Evolutionary conservation across 2,113 vertebrate genomes (phyloP).

Genomic region (Hippotragus niger): DNA sequence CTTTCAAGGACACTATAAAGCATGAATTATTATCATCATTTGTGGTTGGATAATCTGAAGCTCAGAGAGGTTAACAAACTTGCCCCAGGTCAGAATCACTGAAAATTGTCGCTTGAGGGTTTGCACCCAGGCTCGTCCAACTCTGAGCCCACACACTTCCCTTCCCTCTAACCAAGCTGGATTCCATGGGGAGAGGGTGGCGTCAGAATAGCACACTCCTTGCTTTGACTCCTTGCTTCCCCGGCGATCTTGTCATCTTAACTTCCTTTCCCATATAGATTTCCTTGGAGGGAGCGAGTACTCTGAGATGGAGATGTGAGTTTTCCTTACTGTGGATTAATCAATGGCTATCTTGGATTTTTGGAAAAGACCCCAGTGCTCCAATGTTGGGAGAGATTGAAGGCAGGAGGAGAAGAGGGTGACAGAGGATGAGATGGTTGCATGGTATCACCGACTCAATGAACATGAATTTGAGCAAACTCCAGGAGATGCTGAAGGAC

Average conservation of each 20-base stretch:
- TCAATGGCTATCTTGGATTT: not conserved
- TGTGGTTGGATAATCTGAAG: not conserved
- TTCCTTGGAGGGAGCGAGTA: not conserved
- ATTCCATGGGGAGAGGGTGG: not conserved
- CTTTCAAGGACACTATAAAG: not conserved
- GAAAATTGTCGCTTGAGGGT: not conserved
- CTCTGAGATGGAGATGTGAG: not conserved
- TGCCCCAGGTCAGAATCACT: not conserved
- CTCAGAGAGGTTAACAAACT: not conserved
- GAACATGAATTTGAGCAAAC: not conserved
- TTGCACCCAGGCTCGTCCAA: not conserved
- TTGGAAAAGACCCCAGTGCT: not conserved
- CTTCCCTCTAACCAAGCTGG: not conserved
- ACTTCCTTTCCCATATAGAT: not conserved
- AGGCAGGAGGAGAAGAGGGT: not conserved
- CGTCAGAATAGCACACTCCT: not conserved
- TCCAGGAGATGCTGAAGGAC: not conserved
- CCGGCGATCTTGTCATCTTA: not conserved
- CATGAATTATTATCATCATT: not conserved
- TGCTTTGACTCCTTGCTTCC: not conserved
- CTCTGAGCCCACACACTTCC: not conserved
- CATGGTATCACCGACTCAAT: not conserved
- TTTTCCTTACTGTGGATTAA: not conserved
- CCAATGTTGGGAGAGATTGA: not conserved
- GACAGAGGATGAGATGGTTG: not conserved